Evolutionary conservation across 2,113 vertebrate genomes (phyloP).

Genomic region (Anarrhichthys ocellatus): DNA sequence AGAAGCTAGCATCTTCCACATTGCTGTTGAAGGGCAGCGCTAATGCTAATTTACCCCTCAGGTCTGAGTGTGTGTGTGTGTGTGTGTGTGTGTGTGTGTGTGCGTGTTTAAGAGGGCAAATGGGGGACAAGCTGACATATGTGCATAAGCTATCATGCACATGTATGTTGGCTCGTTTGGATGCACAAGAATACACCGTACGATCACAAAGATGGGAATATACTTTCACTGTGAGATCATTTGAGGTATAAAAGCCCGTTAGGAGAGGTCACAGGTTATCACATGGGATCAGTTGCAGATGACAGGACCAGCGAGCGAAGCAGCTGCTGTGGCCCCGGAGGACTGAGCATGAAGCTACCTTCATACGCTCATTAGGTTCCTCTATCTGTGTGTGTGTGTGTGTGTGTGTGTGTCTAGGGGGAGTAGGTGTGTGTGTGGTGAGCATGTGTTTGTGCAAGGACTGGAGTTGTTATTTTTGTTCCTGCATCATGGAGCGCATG

Average conservation of each 20-base stretch:
- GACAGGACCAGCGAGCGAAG: conserved; percentile 46
- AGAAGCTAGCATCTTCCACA: conserved; percentile 8
- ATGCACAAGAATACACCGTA: neutral
- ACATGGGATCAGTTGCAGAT: conserved; percentile 44
- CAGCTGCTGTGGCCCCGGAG: conserved; percentile 53
- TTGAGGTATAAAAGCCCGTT: conserved; percentile 17
- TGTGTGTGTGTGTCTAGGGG: neutral
- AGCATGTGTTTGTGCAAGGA: neutral
- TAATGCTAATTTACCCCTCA: conserved; percentile 21
- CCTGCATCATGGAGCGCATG: neutral
- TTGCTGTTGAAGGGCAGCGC: conserved; percentile 18
- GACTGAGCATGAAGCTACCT: conserved; percentile 35
- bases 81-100: neutral
- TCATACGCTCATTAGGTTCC: conserved; percentile 53
- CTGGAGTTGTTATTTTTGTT: neutral
- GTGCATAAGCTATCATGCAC: conserved; percentile 8
- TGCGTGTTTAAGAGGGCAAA: neutral
- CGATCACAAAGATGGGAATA: neutral
- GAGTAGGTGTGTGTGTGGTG: neutral
- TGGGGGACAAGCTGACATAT: neutral
- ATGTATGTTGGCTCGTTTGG: neutral
- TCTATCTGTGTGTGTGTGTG: conserved; percentile 31
- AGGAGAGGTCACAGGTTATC: conserved; percentile 51
- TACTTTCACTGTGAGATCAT: neutral
- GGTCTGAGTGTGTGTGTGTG: neutral